Conservation (phyloP, 2,113 vertebrate genomes). For the Trogon melanurus region DNA sequence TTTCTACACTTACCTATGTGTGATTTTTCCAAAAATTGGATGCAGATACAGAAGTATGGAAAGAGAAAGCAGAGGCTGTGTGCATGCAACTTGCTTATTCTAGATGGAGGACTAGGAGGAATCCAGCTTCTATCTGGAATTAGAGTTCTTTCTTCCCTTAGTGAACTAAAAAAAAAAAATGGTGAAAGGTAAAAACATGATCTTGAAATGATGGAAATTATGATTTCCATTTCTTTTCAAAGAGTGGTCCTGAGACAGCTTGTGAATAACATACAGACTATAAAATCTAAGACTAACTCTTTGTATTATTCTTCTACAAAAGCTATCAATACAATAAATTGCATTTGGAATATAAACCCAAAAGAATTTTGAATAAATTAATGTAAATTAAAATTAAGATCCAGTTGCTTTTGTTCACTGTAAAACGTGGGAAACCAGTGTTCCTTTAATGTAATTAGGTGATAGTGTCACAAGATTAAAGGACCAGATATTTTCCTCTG, state of each 20-base stretch:
- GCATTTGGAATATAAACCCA: neutral
- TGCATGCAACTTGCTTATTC: neutral
- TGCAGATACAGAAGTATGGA: neutral
- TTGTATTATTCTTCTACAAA: neutral
- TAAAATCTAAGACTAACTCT: neutral
- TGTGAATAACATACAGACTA: fast-evolving
- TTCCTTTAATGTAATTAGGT: neutral
- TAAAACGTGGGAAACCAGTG: neutral
- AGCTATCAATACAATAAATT: neutral
- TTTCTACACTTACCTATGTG: neutral
- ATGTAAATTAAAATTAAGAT: neutral
- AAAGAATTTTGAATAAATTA: neutral
- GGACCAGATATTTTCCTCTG: neutral
- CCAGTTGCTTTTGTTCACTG: neutral
- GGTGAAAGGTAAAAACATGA: neutral
- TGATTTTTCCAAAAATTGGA: neutral
- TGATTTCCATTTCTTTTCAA: neutral
- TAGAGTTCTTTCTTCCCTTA: neutral
- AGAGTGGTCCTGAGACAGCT: neutral
- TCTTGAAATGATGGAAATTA: neutral
- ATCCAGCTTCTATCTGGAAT: neutral
- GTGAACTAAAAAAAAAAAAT: neutral
- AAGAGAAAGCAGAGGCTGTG: neutral
- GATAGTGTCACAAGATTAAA: neutral
- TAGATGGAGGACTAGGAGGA: neutral